These are phyloP conservation scores for Hiodon tergisus DNA, from an alignment of 2,113 vertebrate genomes.

Conservation along the genomic window DNA sequence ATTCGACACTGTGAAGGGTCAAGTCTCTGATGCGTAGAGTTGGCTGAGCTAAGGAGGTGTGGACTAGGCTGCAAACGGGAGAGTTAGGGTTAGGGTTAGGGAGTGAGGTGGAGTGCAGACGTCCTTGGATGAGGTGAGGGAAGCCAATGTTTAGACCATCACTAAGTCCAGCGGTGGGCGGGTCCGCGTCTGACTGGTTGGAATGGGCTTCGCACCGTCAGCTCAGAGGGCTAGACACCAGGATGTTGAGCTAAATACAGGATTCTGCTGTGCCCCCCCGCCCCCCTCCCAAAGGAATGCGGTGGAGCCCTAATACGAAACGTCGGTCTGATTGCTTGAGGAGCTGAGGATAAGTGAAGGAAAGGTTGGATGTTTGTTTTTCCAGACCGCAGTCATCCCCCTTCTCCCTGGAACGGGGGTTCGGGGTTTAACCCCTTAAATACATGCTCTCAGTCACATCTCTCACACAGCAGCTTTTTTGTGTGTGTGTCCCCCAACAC, in stretches of 20 bases:
- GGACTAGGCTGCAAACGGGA: too few species aligned
- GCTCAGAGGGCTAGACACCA: background rate
- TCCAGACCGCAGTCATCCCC: constrained; percentile 30
- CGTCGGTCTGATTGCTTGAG: constrained; percentile 7
- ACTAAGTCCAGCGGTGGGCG: too few species aligned
- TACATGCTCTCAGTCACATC: constrained; percentile 8
- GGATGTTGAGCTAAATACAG: background rate
- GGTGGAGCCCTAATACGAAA: background rate
- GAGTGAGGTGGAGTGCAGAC: too few species aligned
- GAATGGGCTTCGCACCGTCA: too few species aligned
- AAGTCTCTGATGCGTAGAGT: too few species aligned
- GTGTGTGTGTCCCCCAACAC: constrained; percentile 25
- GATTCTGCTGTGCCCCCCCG: background rate
- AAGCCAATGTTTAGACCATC: too few species aligned
- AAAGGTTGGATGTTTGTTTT: constrained; percentile 29
- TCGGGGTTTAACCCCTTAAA: constrained; percentile 36
- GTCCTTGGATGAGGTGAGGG: too few species aligned
- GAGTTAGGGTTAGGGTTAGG: too few species aligned
- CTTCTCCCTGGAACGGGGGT: background rate
- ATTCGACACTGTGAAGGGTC: too few species aligned
- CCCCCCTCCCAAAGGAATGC: background rate
- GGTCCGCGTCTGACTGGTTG: too few species aligned
- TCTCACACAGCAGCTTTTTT: constrained; percentile 47
- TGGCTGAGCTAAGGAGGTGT: too few species aligned
- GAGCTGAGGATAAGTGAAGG: background rate